Base-by-base conservation (phyloP, 2,888 invertebrate species). In the Nasonia oneida region DNA sequence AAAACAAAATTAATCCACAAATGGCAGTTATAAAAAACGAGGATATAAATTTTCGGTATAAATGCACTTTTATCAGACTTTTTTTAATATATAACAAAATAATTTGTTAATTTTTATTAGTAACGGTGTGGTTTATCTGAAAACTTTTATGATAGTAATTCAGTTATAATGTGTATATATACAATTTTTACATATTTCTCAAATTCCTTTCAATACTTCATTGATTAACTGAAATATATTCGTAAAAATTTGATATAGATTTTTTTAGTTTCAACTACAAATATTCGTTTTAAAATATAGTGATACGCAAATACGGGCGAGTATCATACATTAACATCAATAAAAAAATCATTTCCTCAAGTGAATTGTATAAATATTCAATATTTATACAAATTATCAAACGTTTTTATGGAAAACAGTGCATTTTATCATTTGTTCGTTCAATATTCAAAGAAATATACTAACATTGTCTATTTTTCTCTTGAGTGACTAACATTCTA, bases 261-360 rank as follows among this genome's bases (percentile, higher is more conserved):
- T 23, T 18, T 57, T 61, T n/a, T 61, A n/a, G 57, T 61, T n/a
- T n/a, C 6, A 23, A 61, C n/a, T 61, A 61, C n/a, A 61, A 57
- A 23, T n/a, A 71, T 70, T 70, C 33, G 39, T 47, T 47, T 47
- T 73, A 42, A 73, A 42, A 47, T 42, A 15, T n/a, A 39, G 1
- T 18, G 73, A 23, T 47, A 82, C 76, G 29, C 12, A 61, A 73
- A 47, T 33, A 15, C 14, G 2, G 10, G 61, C 23, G 15, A 61
- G 74, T 61, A 71, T 78, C 57, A 53, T 12, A 78, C 29, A 83
- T n/a, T 78, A 83, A 83, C 42, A 77, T 47, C 47, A 47, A 10
- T 47, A 73, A 53, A 76, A 33, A 33, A 71, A 33, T 6, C 29
- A 67, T 42, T 39, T 77, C 42, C 57, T n/a, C 8, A 70, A 39